Base-by-base conservation (phyloP, 2,113 vertebrate species). In the Corvus moneduloides region DNA sequence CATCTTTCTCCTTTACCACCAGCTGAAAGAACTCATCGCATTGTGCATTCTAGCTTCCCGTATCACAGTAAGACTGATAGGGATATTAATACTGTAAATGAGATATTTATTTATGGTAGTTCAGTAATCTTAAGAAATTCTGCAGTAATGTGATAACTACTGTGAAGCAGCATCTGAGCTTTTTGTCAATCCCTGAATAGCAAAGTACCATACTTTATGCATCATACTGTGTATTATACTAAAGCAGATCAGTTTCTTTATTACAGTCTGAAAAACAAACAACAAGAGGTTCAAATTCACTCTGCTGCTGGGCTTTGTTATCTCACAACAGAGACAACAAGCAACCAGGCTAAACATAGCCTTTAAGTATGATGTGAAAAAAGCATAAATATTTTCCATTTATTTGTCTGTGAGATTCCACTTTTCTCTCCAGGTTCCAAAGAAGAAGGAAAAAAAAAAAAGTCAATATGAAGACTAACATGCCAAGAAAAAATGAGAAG, bases 11-110 rank as follows among this genome's bases (percentile, higher is more conserved):
- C 30, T 82, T 26, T 27, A 43, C 10, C 6, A 68, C 2, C 9
- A 4, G 0, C 8, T 44, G 8, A 41, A 80, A 86, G 16, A 73
- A 21, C 17, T 37, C 2, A 0, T 30, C 9, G 4, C 33, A 55
- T 16, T 56, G 16, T 17, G 7, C 27, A 17, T 41, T 59, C 17
- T 24, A 52, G 11, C 61, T 64, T 35, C 49, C 30, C 37, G 24
- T 28, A 61, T 13, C 11, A 27, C 8, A 93, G 30, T 20, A 79
- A 84, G 49, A 56, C 11, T 14, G 5, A 68, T 5, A 55, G 7
- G 14, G 3, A 68, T 75, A 79, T 68, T 16, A 77, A n/a, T 44
- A 52, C 9, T n/a, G 8, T 9, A 61, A 15, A 26, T n/a, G 0
- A 87, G 69, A 41, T 76, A 67, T 15, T 75, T 68, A 27, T 32